Evolutionary conservation across 2,888 invertebrate genomes (phyloP).

Genomic region (Camponotus fellah): DNA sequence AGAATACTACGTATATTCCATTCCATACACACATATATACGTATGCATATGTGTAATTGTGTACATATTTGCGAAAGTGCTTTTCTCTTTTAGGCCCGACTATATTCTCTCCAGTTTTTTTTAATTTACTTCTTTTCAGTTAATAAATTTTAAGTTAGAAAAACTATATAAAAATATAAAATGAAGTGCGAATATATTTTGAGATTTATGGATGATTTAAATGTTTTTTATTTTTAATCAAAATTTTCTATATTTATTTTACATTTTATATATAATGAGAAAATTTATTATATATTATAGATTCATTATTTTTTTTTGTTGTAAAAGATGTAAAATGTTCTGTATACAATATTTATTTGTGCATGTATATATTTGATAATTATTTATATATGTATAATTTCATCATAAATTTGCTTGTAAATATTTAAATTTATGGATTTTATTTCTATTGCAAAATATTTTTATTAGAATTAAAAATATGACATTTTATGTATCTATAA

Average conservation of each 20-base stretch:
- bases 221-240: too few relatives aligned
- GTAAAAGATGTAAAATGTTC: neutral
- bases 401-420: neutral
- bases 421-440: neutral
- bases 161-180: neutral
- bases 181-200: neutral
- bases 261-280: neutral
- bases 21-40: neutral
- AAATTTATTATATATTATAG: neutral
- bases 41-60: neutral
- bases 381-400: neutral
- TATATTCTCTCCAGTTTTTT: neutral
- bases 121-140: neutral
- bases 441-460: neutral
- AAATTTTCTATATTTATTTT: too few relatives aligned
- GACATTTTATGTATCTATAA: neutral
- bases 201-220: neutral
- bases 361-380: neutral
- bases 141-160: neutral
- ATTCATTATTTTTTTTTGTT: neutral
- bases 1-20: slow-evolving; percentile 65
- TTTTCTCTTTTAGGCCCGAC: slow-evolving; percentile 4
- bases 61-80: neutral
- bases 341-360: neutral
- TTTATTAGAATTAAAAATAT: neutral